A percentile compares a stretch with the other conserved stretches of the same genome.
Evolutionary conservation across 2,797 vertebrate species (phyloP).

Genomic region (Danio albolineatus): DNA sequence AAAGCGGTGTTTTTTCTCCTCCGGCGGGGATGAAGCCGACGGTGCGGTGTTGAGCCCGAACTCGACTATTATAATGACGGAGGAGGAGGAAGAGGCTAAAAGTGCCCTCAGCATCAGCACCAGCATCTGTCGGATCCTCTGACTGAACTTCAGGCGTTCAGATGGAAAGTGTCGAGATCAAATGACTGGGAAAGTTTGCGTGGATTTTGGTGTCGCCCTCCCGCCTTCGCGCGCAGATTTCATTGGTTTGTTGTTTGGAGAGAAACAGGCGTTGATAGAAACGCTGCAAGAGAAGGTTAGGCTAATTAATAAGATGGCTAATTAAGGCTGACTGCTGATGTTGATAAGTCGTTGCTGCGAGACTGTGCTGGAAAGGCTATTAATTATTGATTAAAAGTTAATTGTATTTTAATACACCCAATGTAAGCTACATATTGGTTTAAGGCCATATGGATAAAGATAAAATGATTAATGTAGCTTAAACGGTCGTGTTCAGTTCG

Average conservation of each 20-base stretch:
- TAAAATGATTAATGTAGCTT: too few relatives aligned
- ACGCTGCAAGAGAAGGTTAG: neutral
- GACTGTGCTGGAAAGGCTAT: neutral
- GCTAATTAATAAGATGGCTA: slow-evolving; percentile 5
- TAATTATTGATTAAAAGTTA: neutral
- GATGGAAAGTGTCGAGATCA: neutral
- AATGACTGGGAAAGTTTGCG: slow-evolving; percentile 32
- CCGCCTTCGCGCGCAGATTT: slow-evolving; percentile 2
- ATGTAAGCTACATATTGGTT: too few relatives aligned
- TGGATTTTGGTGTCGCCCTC: slow-evolving; percentile 11
- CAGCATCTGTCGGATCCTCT: slow-evolving; percentile 18
- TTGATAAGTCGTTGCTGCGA: neutral
- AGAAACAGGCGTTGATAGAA: neutral
- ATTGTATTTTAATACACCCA: too few relatives aligned
- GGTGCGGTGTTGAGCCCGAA: slow-evolving; percentile 20
- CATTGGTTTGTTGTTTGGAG: slow-evolving; percentile 10
- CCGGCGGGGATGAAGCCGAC: neutral
- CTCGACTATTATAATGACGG: slow-evolving; percentile 25
- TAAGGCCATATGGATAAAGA: too few relatives aligned
- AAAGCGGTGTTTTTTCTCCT: neutral
- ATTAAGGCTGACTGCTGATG: neutral
- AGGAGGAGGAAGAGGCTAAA: slow-evolving; percentile 4
- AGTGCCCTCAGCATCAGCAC: slow-evolving; percentile 10
- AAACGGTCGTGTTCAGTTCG: too few relatives aligned
- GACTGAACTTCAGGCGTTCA: slow-evolving; percentile 1